Base-by-base conservation (phyloP, 2,797 vertebrate species). In the Phoxinus dragarum region DNA sequence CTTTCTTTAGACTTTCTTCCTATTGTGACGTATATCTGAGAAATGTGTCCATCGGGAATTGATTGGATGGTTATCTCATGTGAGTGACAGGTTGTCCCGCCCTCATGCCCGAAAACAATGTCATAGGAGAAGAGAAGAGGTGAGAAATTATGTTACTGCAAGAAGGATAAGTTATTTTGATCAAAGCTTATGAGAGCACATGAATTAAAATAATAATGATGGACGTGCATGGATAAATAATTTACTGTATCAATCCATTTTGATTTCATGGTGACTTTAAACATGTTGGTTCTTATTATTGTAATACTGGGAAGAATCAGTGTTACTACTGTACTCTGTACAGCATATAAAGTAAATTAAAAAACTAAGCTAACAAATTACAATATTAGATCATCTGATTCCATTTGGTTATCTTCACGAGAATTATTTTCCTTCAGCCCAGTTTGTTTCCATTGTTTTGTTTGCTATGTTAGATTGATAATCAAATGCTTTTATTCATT, bases 401-500 rank as follows among this genome's bases (percentile, higher is more conserved):
- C n/a, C 49, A 42, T 71, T 81, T 81, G 23, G 42, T 11, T 68
- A 69, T 10, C 19, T 74, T 38, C n/a, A 11, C 56, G 7, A 42
- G 5, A 81, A 23, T 74, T 19, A 80, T 80, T 27, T 27, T 78
- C 54, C 17, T 11, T 52, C 47, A 27, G 44, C 12, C 0, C 5
- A 54, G 16, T 44, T 84, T 66, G 42, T 66, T 84, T 40, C 21
- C 4, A 1, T 72, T 72, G n/a, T 42, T 72, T 54, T 47, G 54
- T 49, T 34, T 4, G 17, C 71, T 73, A 6, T 6, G 34, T 44
- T 44, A 34, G 16, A n/a, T 82, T 73, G 16, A 16, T 61, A 82
- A 73, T 74, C 38, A 72, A 72, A 42, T 64, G 54, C 21, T 83
- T 83, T 73, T 72, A 82, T 47, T 64, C 10, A 56, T 81, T 40